Percentiles rank a stretch among this genome's conserved stretches.
phyloP scores from a whole-genome alignment of 2,113 vertebrate species.

The Atractosteus spatula region DNA sequence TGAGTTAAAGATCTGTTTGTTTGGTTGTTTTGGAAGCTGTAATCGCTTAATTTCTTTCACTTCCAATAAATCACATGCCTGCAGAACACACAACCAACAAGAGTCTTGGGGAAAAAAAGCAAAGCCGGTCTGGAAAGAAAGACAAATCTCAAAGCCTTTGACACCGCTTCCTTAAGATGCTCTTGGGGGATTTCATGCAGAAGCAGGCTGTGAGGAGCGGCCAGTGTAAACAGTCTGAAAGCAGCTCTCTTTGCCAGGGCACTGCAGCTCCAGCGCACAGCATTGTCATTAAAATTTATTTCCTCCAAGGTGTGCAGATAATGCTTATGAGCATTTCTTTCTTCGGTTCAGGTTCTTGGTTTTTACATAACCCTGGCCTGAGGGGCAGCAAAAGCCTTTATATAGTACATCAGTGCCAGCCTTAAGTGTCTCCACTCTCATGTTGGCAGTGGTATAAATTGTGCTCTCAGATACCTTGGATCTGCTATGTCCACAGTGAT shows the following conservation, averaged over 20 bases:
- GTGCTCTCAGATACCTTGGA: neutral
- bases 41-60: too few species aligned
- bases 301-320: too few species aligned
- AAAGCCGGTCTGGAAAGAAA: too few species aligned
- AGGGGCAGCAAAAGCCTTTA: slow-evolving; percentile 1
- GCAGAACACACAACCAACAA: too few species aligned
- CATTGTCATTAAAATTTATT: neutral
- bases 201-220: neutral
- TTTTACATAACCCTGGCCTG: neutral
- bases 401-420: neutral
- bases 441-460: neutral
- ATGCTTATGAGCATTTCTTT: too few species aligned
- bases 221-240: neutral
- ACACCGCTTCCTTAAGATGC: too few species aligned
- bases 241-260: neutral
- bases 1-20: too few species aligned
- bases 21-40: too few species aligned
- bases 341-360: too few species aligned
- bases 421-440: neutral
- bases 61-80: too few species aligned
- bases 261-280: neutral
- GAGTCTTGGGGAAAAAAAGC: too few species aligned
- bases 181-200: neutral
- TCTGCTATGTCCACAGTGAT: neutral
- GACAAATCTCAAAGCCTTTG: too few species aligned